Evolutionary conservation across 2,888 invertebrate species (phyloP).

Genomic region (Sarcophaga rosellei): DNA sequence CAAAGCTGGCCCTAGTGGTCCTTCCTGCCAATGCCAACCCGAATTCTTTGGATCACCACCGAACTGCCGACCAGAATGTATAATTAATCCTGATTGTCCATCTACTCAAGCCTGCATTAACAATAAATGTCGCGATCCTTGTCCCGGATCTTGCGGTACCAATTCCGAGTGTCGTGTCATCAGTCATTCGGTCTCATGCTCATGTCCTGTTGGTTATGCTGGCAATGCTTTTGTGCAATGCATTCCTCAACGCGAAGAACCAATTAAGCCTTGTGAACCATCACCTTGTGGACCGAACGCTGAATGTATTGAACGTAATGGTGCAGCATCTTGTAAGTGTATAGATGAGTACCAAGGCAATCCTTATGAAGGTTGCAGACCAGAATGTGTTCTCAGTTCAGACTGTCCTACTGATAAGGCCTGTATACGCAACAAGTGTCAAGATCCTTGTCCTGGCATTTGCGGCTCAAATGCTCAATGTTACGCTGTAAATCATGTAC

Average conservation of each 20-base stretch:
- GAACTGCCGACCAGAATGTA: slow-evolving; percentile 91
- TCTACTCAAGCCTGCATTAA: slow-evolving; percentile 90
- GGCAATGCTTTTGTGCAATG: slow-evolving; percentile 93
- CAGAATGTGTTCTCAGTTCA: slow-evolving; percentile 92
- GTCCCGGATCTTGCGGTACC: slow-evolving; percentile 90
- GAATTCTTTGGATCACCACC: slow-evolving; percentile 91
- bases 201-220: slow-evolving; percentile 88
- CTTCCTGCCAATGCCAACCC: slow-evolving; percentile 89
- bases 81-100: slow-evolving; percentile 91
- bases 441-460: slow-evolving; percentile 92
- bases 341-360: slow-evolving; percentile 91
- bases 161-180: slow-evolving; percentile 91
- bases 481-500: slow-evolving; percentile 91
- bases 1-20: slow-evolving; percentile 84
- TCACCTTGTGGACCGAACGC: slow-evolving; percentile 94
- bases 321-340: slow-evolving; percentile 90
- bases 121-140: slow-evolving; percentile 91
- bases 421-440: slow-evolving; percentile 91
- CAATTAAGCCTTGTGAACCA: slow-evolving; percentile 89
- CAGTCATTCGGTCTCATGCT: slow-evolving; percentile 91
- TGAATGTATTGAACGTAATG: slow-evolving; percentile 88
- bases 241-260: slow-evolving; percentile 83
- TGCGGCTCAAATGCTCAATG: slow-evolving; percentile 93
- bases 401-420: slow-evolving; percentile 92
- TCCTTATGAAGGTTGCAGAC: slow-evolving; percentile 92